Evolutionary conservation across 2,888 invertebrate genomes (phyloP), one percentile per base, ranked within the genome.

Genomic region (Schizotus pectinicornis): DNA sequence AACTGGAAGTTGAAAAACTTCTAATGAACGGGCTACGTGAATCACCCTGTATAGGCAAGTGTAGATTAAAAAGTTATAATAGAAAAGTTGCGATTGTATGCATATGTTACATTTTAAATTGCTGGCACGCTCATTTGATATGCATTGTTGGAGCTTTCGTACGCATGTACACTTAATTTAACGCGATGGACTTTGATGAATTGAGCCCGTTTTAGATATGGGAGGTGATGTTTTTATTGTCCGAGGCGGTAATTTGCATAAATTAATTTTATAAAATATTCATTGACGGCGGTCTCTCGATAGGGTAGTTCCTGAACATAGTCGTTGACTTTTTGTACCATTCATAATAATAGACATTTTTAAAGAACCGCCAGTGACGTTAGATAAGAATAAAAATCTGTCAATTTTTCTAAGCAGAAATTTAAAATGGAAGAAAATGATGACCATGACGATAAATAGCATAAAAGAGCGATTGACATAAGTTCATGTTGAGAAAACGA

Each of bases 141-240:
- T 13, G 38, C 38, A 38, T 38, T 38, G 38, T 38, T 11, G 32
- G 9, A 22, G 22, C 22, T 22, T 22, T 22, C 22, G 22, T 33
- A 31, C 33, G 33, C 33, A 11, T 22, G 5, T 32, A 47, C 47
- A 14, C 47, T 47, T 47, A 36, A 47, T 31, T 34, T 30, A 22
- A 13, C 9, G 34, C 35, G 22, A 35, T 47, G 30, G 47, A 36
- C 9, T 47, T 36, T 36, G 47, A 47, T 47, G 14, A 47, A 47
- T 34, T 47, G 47, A 32, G 47, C 9, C 7, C 47, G 36, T 22
- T 47, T 47, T 47, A 47, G 47, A 47, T 47, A 46, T 36, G 36
- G 22, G 22, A 22, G 22, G 22, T 22, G 22, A 22, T 22, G 22
- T 22, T 22, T 22, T 22, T 22, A 22, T 22, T 22, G 22, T 22